These are phyloP conservation scores for Spilosoma lubricipeda DNA, from an alignment of 2,888 invertebrate species.

Conservation along the genomic window DNA sequence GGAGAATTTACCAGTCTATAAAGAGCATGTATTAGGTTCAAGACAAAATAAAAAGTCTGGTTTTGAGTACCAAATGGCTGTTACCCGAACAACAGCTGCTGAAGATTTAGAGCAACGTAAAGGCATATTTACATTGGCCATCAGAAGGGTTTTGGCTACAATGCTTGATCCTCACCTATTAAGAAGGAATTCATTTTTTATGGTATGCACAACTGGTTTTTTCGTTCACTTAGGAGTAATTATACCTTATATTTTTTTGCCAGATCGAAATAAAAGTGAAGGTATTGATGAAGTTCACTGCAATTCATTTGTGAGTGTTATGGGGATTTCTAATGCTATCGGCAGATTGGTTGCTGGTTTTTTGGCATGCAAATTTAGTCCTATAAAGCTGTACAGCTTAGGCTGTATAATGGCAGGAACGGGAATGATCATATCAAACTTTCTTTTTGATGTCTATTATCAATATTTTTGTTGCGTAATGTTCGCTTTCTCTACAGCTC, in stretches of 20 bases:
- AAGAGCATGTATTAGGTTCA: constrained; percentile 71
- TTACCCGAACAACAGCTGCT: constrained; percentile 74
- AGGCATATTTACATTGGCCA: constrained; percentile 76
- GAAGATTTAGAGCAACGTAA: constrained; percentile 70
- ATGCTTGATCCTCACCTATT: constrained; percentile 79
- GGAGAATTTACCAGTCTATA: constrained; percentile 70
- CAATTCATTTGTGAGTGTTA: constrained; percentile 71
- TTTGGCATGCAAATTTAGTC: constrained; percentile 67
- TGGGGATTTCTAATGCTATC: constrained; percentile 69
- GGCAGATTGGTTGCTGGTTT: constrained; percentile 70
- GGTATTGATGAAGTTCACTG: constrained; percentile 69
- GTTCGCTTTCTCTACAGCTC: constrained; percentile 71
- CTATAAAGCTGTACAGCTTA: constrained; percentile 58
- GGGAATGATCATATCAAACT: constrained; percentile 64
- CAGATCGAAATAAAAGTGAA: constrained; percentile 64
- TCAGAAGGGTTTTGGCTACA: constrained; percentile 76
- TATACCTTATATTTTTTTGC: constrained; percentile 51
- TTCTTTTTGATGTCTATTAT: constrained; percentile 67
- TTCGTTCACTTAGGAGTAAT: constrained; percentile 8
- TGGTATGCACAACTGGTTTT: constrained; percentile 28
- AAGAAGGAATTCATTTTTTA: constrained; percentile 68
- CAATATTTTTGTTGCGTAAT: constrained; percentile 70
- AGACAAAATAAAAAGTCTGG: constrained; percentile 65
- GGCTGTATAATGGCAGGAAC: constrained; percentile 62
- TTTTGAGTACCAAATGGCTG: constrained; percentile 80